A percentile compares a stretch with the other conserved stretches of the same genome.
phyloP scores from a whole-genome alignment of 2,888 invertebrate genomes.

The Eristalinus aeneus region DNA sequence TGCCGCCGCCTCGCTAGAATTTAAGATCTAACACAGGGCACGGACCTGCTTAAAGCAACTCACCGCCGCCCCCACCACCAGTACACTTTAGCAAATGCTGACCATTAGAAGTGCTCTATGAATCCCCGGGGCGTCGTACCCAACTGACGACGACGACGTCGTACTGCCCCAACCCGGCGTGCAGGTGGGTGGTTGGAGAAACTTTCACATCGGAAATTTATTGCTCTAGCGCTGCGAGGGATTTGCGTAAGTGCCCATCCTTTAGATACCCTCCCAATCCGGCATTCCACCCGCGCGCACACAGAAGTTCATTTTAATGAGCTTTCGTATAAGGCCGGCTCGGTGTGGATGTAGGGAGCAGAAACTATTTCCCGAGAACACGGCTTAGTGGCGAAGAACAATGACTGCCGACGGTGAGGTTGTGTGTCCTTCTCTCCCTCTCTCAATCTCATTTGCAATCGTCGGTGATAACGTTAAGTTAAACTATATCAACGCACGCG shows the following conservation, averaged over 20 bases:
- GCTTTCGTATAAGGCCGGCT: constrained; percentile 39
- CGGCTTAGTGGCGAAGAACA: constrained; percentile 18
- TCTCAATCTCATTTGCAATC: constrained; percentile 53
- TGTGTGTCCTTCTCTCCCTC: constrained; percentile 18
- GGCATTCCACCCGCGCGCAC: background rate
- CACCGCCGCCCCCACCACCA: constrained; percentile 31
- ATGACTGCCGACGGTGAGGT: constrained; percentile 17
- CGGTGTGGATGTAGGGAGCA: constrained; percentile 1
- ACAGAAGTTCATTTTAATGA: constrained; percentile 53
- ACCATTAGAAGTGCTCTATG: constrained; percentile 54
- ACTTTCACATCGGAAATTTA: constrained; percentile 66
- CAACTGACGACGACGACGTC: background rate
- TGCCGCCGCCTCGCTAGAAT: constrained; percentile 35
- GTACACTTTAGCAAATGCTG: constrained; percentile 40
- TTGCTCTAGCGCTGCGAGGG: constrained; percentile 59
- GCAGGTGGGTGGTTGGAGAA: constrained; percentile 30
- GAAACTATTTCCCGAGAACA: constrained; percentile 47
- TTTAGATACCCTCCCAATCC: constrained; percentile 8
- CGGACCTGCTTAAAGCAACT: constrained; percentile 33
- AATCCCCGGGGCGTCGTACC: constrained; percentile 31
- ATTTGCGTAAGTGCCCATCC: constrained; percentile 67
- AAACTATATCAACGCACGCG: constrained; percentile 66
- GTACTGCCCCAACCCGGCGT: background rate
- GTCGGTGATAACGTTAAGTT: constrained; percentile 65
- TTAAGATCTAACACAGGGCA: constrained; percentile 51